Base-by-base conservation (phyloP, 2,888 invertebrate species). In the Glaucopsyche alexis region DNA sequence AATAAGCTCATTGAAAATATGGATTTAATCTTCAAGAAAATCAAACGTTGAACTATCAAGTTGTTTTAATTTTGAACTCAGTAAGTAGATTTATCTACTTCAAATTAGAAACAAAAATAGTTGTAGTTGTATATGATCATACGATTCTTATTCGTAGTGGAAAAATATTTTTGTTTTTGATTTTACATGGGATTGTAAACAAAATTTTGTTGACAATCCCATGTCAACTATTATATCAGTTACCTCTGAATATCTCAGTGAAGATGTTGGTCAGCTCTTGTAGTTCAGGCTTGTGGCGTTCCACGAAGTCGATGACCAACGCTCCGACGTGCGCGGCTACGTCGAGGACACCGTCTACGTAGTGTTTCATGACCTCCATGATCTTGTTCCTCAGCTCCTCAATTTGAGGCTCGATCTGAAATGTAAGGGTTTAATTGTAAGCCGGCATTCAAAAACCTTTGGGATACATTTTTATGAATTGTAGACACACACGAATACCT, bases 251-350 rank as follows among this genome's bases (percentile, higher is more conserved):
- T 76, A 94, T 87, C 74, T 94, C 93, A 14, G 93, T 87, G 50
- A 95, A 78, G 0, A 90, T 85, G 72, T 93, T 91, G 66, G 94
- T 89, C 5, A 95, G 81, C 77, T 95, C 94, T 76, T 95, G 94
- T 1, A 96, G 86, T 79, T 96, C 95, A 14, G 94, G 94, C 84
- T 95, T 95, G 83, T 96, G 95, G 74, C 94, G 93, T 78, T 96
- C 95, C 73, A 95, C 84, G 82, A 95, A 88, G 79, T 94, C 92
- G 0, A 93, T 82, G 60, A 94, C 77, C 52, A 94, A 86, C 14
- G 94, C 94, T 2, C 94, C 78, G 76, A 94, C 89, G 74, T 93
- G 88, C 0, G 95, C 93, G 1, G 94, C 81, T 6, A 94, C 74
- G 71, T 93, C 90, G 50, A 93, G 79, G 0, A 88, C 77, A 0